These are phyloP conservation scores for Drosophila borborema DNA, from an alignment of 2,888 invertebrate species.

Conservation along the genomic window DNA sequence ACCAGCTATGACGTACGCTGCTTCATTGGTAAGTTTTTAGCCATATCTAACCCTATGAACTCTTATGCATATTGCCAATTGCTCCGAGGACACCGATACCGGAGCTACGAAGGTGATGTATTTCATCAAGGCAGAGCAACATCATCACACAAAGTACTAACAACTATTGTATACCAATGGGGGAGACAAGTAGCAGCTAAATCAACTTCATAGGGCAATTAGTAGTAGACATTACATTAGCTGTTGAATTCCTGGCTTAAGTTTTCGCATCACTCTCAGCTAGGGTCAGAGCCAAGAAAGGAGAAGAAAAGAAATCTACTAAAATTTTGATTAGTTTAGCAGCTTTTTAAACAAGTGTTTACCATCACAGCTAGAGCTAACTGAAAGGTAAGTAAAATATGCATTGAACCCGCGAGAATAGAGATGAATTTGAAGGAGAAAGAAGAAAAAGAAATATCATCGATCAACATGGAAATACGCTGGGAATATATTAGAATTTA, in stretches of 20 bases:
- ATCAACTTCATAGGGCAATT: neutral
- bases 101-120: constrained; percentile 16
- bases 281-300: neutral
- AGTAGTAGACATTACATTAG: neutral
- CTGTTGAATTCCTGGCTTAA: neutral
- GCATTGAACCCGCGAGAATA: neutral
- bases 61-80: constrained; percentile 6
- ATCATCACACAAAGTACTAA: neutral
- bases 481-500: neutral
- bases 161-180: neutral
- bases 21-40: constrained; percentile 90
- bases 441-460: too few species aligned
- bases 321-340: neutral
- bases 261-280: neutral
- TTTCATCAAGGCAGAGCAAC: neutral
- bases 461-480: neutral
- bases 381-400: constrained; percentile 3
- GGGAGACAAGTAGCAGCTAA: neutral
- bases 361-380: neutral
- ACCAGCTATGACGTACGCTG: constrained; percentile 95
- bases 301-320: neutral
- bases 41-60: neutral
- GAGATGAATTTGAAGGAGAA: neutral
- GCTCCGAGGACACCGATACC: constrained; percentile 1
- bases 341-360: neutral